Base-by-base conservation (phyloP, 1,140 invertebrate genomes). In the Alviniconcha marisindica region DNA sequence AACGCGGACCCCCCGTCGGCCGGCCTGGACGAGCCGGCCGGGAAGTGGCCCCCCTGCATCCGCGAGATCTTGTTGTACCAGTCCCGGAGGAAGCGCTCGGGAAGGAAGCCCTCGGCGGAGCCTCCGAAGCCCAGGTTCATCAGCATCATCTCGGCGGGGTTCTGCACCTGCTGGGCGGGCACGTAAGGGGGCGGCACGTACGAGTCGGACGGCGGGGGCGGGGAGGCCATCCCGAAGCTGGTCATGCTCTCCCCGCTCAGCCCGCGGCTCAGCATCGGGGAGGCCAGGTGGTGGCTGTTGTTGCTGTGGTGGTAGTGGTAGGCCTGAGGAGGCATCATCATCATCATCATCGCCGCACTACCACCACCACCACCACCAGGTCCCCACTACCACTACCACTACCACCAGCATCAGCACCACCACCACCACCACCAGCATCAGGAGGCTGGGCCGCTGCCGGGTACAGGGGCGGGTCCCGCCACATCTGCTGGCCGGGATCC, bases 81-180 rank as follows among this genome's bases (percentile, higher is more conserved):
- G 77, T 90, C 90, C 33, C 83, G 83, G 1, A 88, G 77, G 86
- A 92, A 92, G 24, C 91, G 76, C 63, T 91, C 90, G 24, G 91
- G 91, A 15, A 92, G 83, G 85, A 90, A 90, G 33, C 85, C 87
- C 1, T 89, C 84, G 2, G 84, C 44, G 28, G 82, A 83, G 33
- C 85, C 88, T 2, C 82, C 85, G 81, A 91, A 91, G 1, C 91
- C 90, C 33, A 92, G 77, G 81, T 87, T 87, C 81, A 87, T 87
- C 21, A 92, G 83, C n/a, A 91, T 81, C 33, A 87, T 81, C 51
- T 92, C 91, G 36, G 88, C 84, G 28, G 82, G 78, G 66, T 74
- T 82, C 28, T 82, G 80, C 40, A 54, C 71, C 4, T 71, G 79
- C n/a, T 69, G 82, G 40, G 33, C 21, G 60, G 77, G 77, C 0